Conservation (phyloP, 2,888 invertebrate species). For the Gari tellinella region DNA sequence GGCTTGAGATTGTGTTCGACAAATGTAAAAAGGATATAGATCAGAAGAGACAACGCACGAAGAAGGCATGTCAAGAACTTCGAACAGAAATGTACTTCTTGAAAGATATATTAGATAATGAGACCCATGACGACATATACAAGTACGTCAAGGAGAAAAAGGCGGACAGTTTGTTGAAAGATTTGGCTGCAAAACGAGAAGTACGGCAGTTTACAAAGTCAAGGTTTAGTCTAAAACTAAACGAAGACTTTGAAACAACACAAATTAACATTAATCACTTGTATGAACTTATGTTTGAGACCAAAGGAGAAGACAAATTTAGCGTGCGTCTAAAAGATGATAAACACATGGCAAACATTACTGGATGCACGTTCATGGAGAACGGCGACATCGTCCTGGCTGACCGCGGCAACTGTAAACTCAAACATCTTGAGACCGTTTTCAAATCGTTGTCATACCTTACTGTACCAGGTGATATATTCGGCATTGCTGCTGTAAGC, state of each 20-base stretch:
- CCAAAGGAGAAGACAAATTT: slow-evolving; percentile 46
- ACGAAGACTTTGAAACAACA: slow-evolving; percentile 26
- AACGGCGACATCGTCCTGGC: slow-evolving; percentile 36
- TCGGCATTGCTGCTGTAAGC: slow-evolving; percentile 26
- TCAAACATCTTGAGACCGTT: slow-evolving; percentile 38
- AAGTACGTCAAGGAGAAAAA: slow-evolving; percentile 44
- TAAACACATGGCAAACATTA: slow-evolving; percentile 32
- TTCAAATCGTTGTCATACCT: slow-evolving; percentile 26
- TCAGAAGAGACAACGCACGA: slow-evolving; percentile 35
- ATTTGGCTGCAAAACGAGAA: slow-evolving; percentile 17
- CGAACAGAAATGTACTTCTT: slow-evolving; percentile 49
- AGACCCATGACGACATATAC: slow-evolving; percentile 32
- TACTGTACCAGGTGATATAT: slow-evolving; percentile 26
- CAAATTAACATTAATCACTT: slow-evolving; percentile 33
- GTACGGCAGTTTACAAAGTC: slow-evolving; percentile 41
- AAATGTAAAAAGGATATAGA: slow-evolving; percentile 44
- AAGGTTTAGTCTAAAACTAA: slow-evolving; percentile 38
- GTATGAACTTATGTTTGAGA: slow-evolving; percentile 46
- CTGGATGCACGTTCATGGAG: slow-evolving; percentile 37
- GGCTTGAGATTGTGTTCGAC: slow-evolving; percentile 41
- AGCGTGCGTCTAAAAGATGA: slow-evolving; percentile 49
- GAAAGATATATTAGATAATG: slow-evolving; percentile 40
- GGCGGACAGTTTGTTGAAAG: slow-evolving; percentile 17
- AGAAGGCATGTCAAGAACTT: slow-evolving; percentile 25
- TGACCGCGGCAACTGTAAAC: slow-evolving; percentile 42